Percentiles rank a stretch among this genome's conserved stretches.
phyloP scores from a whole-genome alignment of 2,888 invertebrate species.

The Archips crataeganus region DNA sequence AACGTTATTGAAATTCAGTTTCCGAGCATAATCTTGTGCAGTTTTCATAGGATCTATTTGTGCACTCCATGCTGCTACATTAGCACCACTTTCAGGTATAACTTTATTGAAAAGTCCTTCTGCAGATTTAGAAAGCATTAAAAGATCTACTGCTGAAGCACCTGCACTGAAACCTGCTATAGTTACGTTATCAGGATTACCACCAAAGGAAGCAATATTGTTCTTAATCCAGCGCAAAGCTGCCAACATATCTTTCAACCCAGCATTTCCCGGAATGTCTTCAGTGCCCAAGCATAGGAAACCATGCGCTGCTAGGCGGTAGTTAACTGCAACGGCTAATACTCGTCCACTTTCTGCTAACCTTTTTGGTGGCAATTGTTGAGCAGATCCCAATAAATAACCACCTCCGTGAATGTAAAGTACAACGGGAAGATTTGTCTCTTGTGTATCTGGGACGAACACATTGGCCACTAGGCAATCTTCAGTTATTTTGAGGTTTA shows the following conservation, averaged over 20 bases:
- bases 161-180: constrained; percentile 25
- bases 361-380: background rate
- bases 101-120: constrained; percentile 23
- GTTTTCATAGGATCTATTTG: constrained; percentile 8
- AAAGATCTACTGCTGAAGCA: constrained; percentile 8
- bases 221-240: constrained; percentile 23
- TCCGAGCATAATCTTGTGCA: constrained; percentile 5
- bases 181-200: constrained; percentile 24
- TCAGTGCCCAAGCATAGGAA: constrained; percentile 43
- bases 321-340: constrained; percentile 37
- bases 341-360: constrained; percentile 13
- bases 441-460: constrained; percentile 5
- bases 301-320: constrained; percentile 39
- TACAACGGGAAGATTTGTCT: constrained; percentile 14
- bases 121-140: constrained; percentile 14
- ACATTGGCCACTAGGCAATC: constrained; percentile 25
- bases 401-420: constrained; percentile 25
- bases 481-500: background rate
- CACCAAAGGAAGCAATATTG: constrained; percentile 25
- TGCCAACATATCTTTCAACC: constrained; percentile 16
- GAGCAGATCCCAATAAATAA: background rate
- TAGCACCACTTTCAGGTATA: constrained; percentile 1
- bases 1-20: constrained; percentile 1
- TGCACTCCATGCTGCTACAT: background rate
- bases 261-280: constrained; percentile 43